These are phyloP conservation scores for Pantala flavescens DNA, from an alignment of 1,140 invertebrate species.

Conservation along the genomic window DNA sequence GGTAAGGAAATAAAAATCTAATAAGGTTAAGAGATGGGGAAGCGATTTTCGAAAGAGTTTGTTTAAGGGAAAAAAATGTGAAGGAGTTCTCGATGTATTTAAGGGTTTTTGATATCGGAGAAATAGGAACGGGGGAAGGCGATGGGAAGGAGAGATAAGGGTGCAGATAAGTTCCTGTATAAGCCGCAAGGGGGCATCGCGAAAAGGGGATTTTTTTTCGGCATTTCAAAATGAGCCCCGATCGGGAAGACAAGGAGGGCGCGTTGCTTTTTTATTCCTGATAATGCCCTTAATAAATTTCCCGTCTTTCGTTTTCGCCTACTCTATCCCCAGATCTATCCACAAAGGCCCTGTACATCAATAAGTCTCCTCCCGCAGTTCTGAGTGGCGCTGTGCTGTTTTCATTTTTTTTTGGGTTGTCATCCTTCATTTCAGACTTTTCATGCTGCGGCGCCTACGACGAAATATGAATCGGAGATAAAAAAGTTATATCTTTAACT, in stretches of 20 bases:
- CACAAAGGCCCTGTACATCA: too few relatives aligned
- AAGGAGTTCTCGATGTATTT: background rate
- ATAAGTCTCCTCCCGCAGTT: too few relatives aligned
- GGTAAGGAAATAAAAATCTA: background rate
- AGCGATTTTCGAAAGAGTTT: background rate
- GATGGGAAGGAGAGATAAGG: background rate
- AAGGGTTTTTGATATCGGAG: background rate
- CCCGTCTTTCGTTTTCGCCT: too few relatives aligned
- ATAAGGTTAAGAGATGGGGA: background rate
- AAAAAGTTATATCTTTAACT: too few relatives aligned
- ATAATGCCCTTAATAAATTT: too few relatives aligned
- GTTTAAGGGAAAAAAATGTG: background rate
- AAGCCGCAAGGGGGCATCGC: background rate
- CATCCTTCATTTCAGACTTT: too few relatives aligned
- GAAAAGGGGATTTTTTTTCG: background rate
- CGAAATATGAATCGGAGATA: too few relatives aligned
- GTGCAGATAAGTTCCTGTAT: background rate
- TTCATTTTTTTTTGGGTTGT: too few relatives aligned
- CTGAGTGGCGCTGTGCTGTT: too few relatives aligned
- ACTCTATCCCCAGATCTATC: too few relatives aligned
- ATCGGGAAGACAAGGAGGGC: background rate
- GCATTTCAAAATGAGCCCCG: background rate
- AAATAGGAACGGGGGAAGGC: background rate
- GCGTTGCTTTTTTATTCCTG: background rate
- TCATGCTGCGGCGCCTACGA: too few relatives aligned